Evolutionary conservation across 2,797 vertebrate genomes (phyloP), one percentile per base, ranked within the genome.

Genomic region (Molossus alvarezi): DNA sequence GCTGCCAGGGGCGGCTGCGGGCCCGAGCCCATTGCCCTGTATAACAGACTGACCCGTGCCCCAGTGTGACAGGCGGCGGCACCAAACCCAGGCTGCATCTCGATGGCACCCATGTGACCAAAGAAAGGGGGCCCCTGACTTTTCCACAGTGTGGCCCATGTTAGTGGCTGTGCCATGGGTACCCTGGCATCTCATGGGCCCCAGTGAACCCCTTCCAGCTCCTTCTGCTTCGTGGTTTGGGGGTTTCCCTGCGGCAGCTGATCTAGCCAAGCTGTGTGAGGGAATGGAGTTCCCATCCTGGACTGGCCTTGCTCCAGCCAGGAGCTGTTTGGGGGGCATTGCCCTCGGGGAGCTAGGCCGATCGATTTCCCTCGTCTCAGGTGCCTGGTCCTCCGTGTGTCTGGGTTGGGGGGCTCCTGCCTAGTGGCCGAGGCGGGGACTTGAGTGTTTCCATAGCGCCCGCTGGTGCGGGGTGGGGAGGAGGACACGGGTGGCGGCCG

Each of bases 201-300:
- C 15, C 8, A 0, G 41, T 1, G 17, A 23, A 55, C 25, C 29
- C 55, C n/a, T 7, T 29, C 21, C 23, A 12, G 64, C 18, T 75
- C 20, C 10, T 23, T 20, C 1, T 0, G 0, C 20, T 2, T 62
- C 2, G 0, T 5, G 5, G 57, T 48, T 23, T 41, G 17, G 65
- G 14, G 0, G 11, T 48, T 51, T 81, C 37, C 69, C 14, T 76
- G 53, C 0, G 2, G 75, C 65, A 58, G 67, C 62, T 1, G 6
- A 3, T 27, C 17, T 3, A 0, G 29, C 14, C 0, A 3, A 79
- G 20, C 51, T 53, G 25, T 58, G 60, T 10, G 12, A 1, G 10
- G 41, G 51, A 45, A 6, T 33, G 62, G 79, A 57, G 20, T 9
- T 73, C 29, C 41, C 0, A 0, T 3, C 6, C 7, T n/a, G 18